Conservation (phyloP, 2,113 vertebrate species). For the Poicephalus gulielmi region DNA sequence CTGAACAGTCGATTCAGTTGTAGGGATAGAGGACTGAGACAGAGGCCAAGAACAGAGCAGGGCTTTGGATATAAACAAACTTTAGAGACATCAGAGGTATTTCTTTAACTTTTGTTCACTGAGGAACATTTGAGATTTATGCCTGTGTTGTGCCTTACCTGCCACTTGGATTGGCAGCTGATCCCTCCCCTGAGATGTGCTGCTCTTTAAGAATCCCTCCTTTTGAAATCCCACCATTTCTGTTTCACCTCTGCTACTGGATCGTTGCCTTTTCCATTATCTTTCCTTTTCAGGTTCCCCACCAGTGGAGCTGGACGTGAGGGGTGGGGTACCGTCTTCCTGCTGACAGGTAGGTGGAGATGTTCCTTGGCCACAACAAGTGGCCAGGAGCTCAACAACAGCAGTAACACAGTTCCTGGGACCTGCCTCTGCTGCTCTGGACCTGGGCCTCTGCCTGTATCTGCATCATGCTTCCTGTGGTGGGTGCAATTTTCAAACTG, state of each 20-base stretch:
- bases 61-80: constrained; percentile 45
- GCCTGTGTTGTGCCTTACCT: constrained; percentile 69
- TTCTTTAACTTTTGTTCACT: constrained; percentile 51
- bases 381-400: constrained; percentile 62
- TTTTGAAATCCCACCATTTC: constrained; percentile 72
- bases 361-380: constrained; percentile 62
- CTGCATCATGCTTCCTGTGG: constrained; percentile 63
- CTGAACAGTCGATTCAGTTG: background rate
- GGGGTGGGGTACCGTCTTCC: constrained; percentile 56
- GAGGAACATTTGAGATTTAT: constrained; percentile 53
- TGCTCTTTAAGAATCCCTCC: constrained; percentile 71
- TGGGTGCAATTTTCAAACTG: constrained; percentile 66
- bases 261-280: constrained; percentile 67
- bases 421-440: constrained; percentile 65
- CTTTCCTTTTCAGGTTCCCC: constrained; percentile 58
- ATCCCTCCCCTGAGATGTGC: constrained; percentile 70
- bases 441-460: constrained; percentile 60
- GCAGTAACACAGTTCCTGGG: constrained; percentile 35
- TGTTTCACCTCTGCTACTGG: constrained; percentile 71
- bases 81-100: constrained; percentile 53
- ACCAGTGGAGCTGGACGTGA: constrained; percentile 57
- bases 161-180: constrained; percentile 71
- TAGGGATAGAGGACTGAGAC: constrained; percentile 38
- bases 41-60: constrained; percentile 63
- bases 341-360: constrained; percentile 58